Conservation (phyloP, 1,140 invertebrate species). For the Hirudo medicinalis region DNA sequence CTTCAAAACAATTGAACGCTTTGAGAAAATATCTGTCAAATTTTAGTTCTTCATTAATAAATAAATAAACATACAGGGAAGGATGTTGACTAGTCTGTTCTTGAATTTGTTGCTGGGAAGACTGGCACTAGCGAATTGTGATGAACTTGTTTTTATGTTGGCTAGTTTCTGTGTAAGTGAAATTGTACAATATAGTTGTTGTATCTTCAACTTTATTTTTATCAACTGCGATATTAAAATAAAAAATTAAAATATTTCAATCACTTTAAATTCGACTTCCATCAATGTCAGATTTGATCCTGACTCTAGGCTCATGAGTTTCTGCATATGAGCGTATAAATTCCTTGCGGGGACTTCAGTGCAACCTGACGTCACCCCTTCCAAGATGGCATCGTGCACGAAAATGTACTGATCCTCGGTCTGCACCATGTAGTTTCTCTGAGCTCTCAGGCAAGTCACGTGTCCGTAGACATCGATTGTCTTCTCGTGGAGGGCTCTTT, state of each 20-base stretch:
- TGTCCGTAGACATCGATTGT: slow-evolving; percentile 98
- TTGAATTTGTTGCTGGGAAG: slow-evolving; percentile 93
- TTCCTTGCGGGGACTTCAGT: slow-evolving; percentile 84
- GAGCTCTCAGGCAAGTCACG: slow-evolving; percentile 87
- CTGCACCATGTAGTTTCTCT: slow-evolving; percentile 62
- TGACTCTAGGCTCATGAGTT: slow-evolving; percentile 47
- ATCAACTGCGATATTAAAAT: too few species aligned
- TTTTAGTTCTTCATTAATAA: slow-evolving; percentile 2
- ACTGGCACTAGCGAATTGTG: slow-evolving; percentile 86
- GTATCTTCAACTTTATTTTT: too few species aligned
- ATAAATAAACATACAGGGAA: slow-evolving; percentile 59
- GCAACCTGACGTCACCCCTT: slow-evolving; percentile 84
- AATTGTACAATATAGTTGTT: not conserved
- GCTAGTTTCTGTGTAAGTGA: slow-evolving; percentile 56
- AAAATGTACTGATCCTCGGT: slow-evolving; percentile 99
- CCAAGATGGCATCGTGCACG: slow-evolving; percentile 78
- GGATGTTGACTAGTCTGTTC: slow-evolving; percentile 88
- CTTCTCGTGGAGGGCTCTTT: slow-evolving; percentile 57
- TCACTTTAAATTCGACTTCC: slow-evolving; percentile 89
- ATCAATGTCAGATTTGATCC: slow-evolving; percentile 63
- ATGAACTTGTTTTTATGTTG: slow-evolving; percentile 83
- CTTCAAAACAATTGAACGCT: slow-evolving; percentile 21
- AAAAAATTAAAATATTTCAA: not conserved
- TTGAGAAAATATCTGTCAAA: not conserved
- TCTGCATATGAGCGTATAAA: slow-evolving; percentile 83